Conservation (phyloP, 1,140 invertebrate species). For the Manduca sexta region DNA sequence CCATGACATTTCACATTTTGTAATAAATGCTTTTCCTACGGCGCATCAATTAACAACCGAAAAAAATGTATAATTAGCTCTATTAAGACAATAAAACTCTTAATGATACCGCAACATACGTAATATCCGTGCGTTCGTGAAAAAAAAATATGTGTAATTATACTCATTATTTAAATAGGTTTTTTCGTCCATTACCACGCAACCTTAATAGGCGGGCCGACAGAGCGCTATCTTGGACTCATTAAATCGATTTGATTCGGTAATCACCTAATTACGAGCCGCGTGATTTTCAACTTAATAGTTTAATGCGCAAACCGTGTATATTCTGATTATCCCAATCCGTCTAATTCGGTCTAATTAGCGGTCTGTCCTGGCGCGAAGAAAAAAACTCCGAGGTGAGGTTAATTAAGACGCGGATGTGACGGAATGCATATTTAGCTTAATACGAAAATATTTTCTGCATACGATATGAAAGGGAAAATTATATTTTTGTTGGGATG, state of each 20-base stretch:
- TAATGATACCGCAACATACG: slow-evolving; percentile 69
- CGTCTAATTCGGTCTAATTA: slow-evolving; percentile 44
- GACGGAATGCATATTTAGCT: slow-evolving; percentile 11
- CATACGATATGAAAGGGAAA: not conserved
- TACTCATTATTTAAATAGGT: slow-evolving; percentile 71
- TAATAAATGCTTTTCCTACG: slow-evolving; percentile 66
- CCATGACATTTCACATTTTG: slow-evolving; percentile 72
- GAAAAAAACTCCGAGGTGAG: slow-evolving; percentile 37
- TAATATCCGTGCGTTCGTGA: slow-evolving; percentile 66
- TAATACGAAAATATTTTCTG: slow-evolving; percentile 17
- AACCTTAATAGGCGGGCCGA: slow-evolving; percentile 56
- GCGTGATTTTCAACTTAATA: slow-evolving; percentile 15
- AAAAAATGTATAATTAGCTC: slow-evolving; percentile 72
- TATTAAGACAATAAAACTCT: slow-evolving; percentile 72
- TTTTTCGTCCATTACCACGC: slow-evolving; percentile 60
- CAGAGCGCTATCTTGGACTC: slow-evolving; percentile 59
- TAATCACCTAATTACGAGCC: slow-evolving; percentile 67
- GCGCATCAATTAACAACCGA: slow-evolving; percentile 69
- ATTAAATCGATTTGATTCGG: slow-evolving; percentile 71
- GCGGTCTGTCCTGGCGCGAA: slow-evolving; percentile 35
- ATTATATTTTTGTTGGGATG: slow-evolving; percentile 3
- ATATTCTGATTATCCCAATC: slow-evolving; percentile 7
- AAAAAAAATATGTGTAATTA: slow-evolving; percentile 67
- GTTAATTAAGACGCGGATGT: slow-evolving; percentile 17
- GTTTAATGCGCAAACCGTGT: slow-evolving; percentile 10